phyloP scores from a whole-genome alignment of 1,140 invertebrate genomes.

The Procambarus virginalis region DNA sequence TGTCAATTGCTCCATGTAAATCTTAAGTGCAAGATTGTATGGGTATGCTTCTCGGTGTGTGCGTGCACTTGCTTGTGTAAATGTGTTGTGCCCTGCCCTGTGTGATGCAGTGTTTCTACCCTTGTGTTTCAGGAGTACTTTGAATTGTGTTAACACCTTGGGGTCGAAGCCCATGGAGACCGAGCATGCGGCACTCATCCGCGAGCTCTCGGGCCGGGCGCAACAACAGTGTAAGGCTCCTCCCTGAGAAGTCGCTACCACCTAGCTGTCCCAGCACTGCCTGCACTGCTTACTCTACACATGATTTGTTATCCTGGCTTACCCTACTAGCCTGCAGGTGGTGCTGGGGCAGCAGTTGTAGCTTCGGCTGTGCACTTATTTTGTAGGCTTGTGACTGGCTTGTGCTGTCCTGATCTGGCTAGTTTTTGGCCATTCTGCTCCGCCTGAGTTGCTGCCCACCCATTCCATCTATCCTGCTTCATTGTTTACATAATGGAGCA shows the following conservation, averaged over 20 bases:
- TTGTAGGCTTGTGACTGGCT: slow-evolving; percentile 51
- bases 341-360: slow-evolving; percentile 13
- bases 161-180: slow-evolving; percentile 68
- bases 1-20: neutral
- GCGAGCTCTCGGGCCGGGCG: slow-evolving; percentile 65
- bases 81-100: slow-evolving; percentile 17
- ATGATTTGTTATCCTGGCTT: neutral
- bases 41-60: slow-evolving; percentile 26
- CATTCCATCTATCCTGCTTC: neutral
- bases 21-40: neutral
- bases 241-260: slow-evolving; percentile 12
- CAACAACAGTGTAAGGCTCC: slow-evolving; percentile 68
- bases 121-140: slow-evolving; percentile 69
- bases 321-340: slow-evolving; percentile 17
- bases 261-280: neutral
- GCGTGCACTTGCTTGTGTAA: slow-evolving; percentile 9
- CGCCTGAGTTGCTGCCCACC: slow-evolving; percentile 42
- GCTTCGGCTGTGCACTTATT: slow-evolving; percentile 34
- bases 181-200: slow-evolving; percentile 70
- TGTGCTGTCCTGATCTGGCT: slow-evolving; percentile 37
- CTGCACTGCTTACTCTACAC: slow-evolving; percentile 6
- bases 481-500: neutral
- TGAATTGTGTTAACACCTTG: slow-evolving; percentile 70
- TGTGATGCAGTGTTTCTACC: slow-evolving; percentile 49
- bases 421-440: slow-evolving; percentile 29